Base-by-base conservation (phyloP, 1,140 invertebrate species). In the Caenorhabditis briggsae region DNA sequence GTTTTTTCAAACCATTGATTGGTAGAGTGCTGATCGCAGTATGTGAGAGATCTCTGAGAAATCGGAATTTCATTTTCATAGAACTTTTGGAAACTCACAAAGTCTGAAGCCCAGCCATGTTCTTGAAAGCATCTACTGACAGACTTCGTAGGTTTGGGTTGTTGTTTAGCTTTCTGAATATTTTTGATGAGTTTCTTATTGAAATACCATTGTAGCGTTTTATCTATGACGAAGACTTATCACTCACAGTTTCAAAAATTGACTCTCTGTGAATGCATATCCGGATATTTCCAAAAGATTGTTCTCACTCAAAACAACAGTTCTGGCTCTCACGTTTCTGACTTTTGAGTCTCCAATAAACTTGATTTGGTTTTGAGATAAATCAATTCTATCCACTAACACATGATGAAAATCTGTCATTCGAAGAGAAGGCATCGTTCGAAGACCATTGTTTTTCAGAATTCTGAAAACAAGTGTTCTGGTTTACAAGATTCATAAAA, bases 21-120 rank as follows among this genome's bases (percentile, higher is more conserved):
- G 96, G 96, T 23, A 97, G 93, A 14, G 93, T 93, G 7, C 94
- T 94, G 83, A 97, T 95, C 0, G 94, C 94, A 0, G 96, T 96
- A 87, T 94, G 93, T 48, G 96, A 96, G 56, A 95, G 93, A 93
- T 96, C 95, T 86, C 95, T 96, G 82, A 83, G 43, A 25, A 56
- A 59, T 9, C 6, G 2, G 11, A 48, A 43, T 23, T 82, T 61
- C 64, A 53, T 48, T 82, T 89, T 61, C 84, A 58, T n/a, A 16
- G 43, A 9, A 74, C 64, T 18, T n/a, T 85, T 94, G 16, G 5
- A 64, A 43, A 56, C 95, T 95, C 93, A 95, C 95, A 95, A 90
- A 89, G 94, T 93, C 82, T 93, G 91, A 25, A 95, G 93, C 88
- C 94, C 94, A n/a, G 93, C 91, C 20, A 95, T 92, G 18, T 95